These are phyloP conservation scores for Leptinotarsa haldemani DNA, from an alignment of 2,888 invertebrate genomes.

Conservation along the genomic window DNA sequence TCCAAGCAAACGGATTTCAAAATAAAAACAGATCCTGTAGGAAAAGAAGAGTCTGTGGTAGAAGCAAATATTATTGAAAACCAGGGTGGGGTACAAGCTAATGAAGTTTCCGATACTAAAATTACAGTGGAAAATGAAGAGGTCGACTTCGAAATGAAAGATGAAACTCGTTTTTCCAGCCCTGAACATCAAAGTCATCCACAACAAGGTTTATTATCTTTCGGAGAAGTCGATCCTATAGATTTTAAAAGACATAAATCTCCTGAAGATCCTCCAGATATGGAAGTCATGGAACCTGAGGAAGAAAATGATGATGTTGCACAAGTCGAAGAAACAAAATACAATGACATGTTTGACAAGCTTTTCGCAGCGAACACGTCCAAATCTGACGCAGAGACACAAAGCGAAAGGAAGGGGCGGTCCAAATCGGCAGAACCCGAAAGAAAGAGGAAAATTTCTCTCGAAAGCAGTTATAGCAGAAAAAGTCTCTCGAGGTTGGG, in stretches of 20 bases:
- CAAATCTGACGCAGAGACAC: slow-evolving; percentile 28
- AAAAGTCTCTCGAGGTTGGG: slow-evolving; percentile 57
- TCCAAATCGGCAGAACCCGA: slow-evolving; percentile 60
- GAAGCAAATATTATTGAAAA: background rate
- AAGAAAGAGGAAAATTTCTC: slow-evolving; percentile 55
- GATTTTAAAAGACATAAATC: slow-evolving; percentile 19
- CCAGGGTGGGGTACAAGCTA: background rate
- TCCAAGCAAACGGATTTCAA: background rate
- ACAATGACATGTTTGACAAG: slow-evolving; percentile 47
- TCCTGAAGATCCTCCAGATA: background rate
- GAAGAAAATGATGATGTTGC: slow-evolving; percentile 12
- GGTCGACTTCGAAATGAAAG: background rate
- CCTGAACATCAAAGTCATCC: background rate
- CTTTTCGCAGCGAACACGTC: slow-evolving; percentile 46
- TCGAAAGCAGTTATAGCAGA: slow-evolving; percentile 59
- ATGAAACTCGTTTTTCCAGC: slow-evolving; percentile 3
- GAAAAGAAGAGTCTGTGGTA: background rate
- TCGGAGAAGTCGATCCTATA: background rate
- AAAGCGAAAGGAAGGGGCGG: slow-evolving; percentile 40
- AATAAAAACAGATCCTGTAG: background rate
- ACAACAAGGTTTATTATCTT: background rate
- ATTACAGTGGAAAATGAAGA: background rate
- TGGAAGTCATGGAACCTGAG: slow-evolving; percentile 9
- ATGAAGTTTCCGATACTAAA: background rate
- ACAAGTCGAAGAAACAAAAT: slow-evolving; percentile 10